A percentile compares a stretch with the other conserved stretches of the same genome.
These are phyloP conservation scores for Tachina lurida DNA, from an alignment of 2,888 invertebrate species.

Conservation along the genomic window DNA sequence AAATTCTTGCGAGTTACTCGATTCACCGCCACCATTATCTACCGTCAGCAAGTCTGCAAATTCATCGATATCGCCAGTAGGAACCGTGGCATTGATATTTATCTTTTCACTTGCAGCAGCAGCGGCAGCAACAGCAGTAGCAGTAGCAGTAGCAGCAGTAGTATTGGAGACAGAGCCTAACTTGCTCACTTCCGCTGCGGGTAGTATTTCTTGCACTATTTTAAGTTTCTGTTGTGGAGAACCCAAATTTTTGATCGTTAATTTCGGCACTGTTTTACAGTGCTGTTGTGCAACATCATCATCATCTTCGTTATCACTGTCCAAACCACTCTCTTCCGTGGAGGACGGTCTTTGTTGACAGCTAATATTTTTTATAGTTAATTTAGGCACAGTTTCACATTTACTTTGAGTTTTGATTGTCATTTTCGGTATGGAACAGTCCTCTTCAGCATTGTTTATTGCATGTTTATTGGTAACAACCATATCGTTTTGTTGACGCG, in stretches of 20 bases:
- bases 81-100: constrained; percentile 9
- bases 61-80: constrained; percentile 57
- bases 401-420: constrained; percentile 69
- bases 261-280: constrained; percentile 79
- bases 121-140: neutral
- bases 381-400: constrained; percentile 76
- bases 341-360: constrained; percentile 74
- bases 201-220: constrained; percentile 76
- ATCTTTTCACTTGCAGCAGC: neutral
- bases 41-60: constrained; percentile 67
- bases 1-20: constrained; percentile 77
- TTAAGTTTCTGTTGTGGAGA: constrained; percentile 83
- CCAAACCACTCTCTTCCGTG: constrained; percentile 75
- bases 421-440: constrained; percentile 68
- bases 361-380: constrained; percentile 76
- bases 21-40: constrained; percentile 77
- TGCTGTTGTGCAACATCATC: constrained; percentile 27
- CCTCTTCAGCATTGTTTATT: constrained; percentile 23
- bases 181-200: constrained; percentile 78
- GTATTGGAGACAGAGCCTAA: neutral
- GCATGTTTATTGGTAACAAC: constrained; percentile 59
- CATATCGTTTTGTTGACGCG: constrained; percentile 70
- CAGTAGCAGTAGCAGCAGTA: neutral
- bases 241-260: constrained; percentile 82
- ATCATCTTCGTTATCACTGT: constrained; percentile 67